phyloP scores from a whole-genome alignment of 1,140 invertebrate species.

The Amphibalanus amphitrite region DNA sequence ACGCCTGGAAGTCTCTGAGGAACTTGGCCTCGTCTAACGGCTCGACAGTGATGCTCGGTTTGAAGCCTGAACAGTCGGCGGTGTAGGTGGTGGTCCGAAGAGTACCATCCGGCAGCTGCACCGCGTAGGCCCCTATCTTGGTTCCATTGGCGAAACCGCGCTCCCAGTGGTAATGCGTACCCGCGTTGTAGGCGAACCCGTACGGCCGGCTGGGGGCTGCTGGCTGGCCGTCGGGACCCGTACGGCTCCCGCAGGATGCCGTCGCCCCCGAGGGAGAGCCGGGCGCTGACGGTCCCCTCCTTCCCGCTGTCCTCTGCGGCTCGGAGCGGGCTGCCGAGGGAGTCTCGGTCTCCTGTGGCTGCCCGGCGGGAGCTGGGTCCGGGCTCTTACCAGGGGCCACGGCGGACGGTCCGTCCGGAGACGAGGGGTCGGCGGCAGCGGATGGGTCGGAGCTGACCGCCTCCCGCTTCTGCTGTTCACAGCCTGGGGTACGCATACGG shows the following conservation, averaged over 20 bases:
- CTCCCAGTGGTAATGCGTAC: conserved; percentile 17
- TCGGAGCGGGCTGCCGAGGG: no score
- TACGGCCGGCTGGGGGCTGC: not conserved
- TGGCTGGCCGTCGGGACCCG: not conserved
- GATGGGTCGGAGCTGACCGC: no score
- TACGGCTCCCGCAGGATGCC: not conserved
- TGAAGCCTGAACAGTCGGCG: conserved; percentile 33
- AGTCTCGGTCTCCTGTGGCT: no score
- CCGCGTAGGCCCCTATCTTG: conserved; percentile 44
- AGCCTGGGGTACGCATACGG: conserved; percentile 3
- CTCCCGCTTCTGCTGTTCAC: not conserved
- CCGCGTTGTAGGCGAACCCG: conserved; percentile 2
- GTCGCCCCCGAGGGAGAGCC: no score
- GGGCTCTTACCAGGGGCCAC: no score
- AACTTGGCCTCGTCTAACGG: not conserved
- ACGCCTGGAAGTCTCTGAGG: not conserved
- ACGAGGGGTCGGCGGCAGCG: no score
- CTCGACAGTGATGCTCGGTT: conserved; percentile 14
- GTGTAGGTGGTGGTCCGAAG: conserved; percentile 51
- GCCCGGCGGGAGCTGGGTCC: no score
- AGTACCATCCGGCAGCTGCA: conserved; percentile 55
- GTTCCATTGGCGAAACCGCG: conserved; percentile 11
- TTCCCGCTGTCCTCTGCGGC: no score
- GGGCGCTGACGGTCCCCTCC: no score
- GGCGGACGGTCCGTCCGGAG: no score